Evolutionary conservation across 1,140 invertebrate genomes (phyloP).

Genomic region (Octopus sinensis): DNA sequence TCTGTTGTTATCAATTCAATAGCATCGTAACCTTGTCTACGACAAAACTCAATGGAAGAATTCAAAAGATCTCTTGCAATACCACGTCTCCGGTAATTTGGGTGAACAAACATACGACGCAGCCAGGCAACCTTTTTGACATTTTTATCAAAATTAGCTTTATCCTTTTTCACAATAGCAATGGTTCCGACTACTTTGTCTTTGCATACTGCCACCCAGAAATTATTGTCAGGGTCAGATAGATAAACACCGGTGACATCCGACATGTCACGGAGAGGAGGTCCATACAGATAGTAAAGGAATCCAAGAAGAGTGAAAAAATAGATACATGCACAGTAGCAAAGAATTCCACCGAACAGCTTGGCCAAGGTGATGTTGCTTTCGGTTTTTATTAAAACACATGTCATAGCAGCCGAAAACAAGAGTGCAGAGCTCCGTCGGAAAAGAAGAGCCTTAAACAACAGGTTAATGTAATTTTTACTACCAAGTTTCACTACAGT

Average conservation of each 20-base stretch:
- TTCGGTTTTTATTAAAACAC: not conserved
- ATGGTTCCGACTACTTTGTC: conserved; percentile 20
- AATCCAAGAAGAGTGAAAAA: not conserved
- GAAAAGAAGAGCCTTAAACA: conserved; percentile 2
- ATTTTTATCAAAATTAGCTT: not conserved
- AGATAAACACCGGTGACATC: conserved; percentile 16
- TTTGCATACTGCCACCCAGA: conserved; percentile 20
- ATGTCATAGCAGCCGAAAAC: not conserved
- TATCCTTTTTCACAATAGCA: conserved; percentile 13
- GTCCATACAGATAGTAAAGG: conserved; percentile 17
- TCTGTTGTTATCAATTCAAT: conserved; percentile 18
- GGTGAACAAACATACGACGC: conserved; percentile 19
- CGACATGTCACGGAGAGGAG: conserved; percentile 16
- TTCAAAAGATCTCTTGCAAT: conserved; percentile 14
- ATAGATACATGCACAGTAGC: not conserved
- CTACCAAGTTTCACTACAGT: not conserved
- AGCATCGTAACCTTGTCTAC: conserved; percentile 10
- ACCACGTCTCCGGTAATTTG: conserved; percentile 13
- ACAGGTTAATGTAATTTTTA: not conserved
- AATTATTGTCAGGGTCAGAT: conserved; percentile 6
- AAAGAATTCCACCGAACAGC: not conserved
- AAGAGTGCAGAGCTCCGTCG: not conserved
- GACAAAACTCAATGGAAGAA: conserved; percentile 16
- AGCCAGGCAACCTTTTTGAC: conserved; percentile 17
- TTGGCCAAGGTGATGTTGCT: not conserved